These are phyloP conservation scores for Fistularia commersonii DNA, from an alignment of 2,797 vertebrate species.

Conservation along the genomic window DNA sequence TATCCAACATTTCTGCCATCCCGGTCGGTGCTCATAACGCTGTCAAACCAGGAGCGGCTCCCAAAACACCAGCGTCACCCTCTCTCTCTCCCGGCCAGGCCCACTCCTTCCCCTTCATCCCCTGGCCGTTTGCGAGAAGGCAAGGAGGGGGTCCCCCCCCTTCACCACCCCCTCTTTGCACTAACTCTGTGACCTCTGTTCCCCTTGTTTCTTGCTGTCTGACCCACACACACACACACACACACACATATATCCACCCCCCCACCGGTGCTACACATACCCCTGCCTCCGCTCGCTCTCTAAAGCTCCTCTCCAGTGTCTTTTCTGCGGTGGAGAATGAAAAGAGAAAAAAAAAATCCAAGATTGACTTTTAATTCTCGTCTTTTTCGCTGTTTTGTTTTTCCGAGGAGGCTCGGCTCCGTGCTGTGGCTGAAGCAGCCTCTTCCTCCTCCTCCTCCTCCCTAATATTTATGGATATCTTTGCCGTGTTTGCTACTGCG, in stretches of 20 bases:
- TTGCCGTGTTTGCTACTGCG: constrained; percentile 22
- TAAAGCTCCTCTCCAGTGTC: constrained; percentile 45
- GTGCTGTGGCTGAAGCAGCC: too few relatives aligned
- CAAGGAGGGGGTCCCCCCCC: constrained; percentile 77
- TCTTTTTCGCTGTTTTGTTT: constrained; percentile 15
- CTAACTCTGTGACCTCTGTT: constrained; percentile 80
- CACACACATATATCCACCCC: constrained; percentile 37
- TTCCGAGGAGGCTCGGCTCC: too few relatives aligned
- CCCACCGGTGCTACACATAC: constrained; percentile 59
- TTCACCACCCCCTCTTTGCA: constrained; percentile 72
- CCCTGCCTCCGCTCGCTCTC: constrained; percentile 58
- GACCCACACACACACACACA: constrained; percentile 56
- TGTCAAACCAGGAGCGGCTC: too few relatives aligned
- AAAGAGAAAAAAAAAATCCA: constrained; percentile 49
- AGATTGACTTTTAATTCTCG: constrained; percentile 36
- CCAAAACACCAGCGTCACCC: constrained; percentile 35
- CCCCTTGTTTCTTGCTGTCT: constrained; percentile 79
- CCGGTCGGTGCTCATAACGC: too few relatives aligned
- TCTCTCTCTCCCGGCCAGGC: constrained; percentile 42
- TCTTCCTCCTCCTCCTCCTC: too few relatives aligned
- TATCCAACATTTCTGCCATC: constrained; percentile 36
- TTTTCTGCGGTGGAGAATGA: too few relatives aligned
- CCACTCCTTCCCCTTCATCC: constrained; percentile 48
- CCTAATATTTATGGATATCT: constrained; percentile 36
- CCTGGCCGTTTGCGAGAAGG: constrained; percentile 70